Base-by-base conservation (phyloP, 2,113 vertebrate species). In the Podiceps cristatus region DNA sequence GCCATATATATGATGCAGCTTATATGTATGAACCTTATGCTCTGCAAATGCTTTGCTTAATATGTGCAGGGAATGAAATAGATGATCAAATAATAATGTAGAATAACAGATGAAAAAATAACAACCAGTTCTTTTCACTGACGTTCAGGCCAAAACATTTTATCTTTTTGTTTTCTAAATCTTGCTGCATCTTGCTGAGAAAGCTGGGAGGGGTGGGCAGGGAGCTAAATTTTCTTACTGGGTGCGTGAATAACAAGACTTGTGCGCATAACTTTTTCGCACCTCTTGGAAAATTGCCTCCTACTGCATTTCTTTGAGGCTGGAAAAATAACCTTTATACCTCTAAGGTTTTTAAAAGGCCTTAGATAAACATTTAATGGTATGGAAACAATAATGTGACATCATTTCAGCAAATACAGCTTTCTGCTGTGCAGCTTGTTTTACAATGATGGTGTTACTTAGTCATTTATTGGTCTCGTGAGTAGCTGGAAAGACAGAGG, bases 361-460 rank as follows among this genome's bases (percentile, higher is more conserved):
- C 94, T 97, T 90, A 98, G 97, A 93, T 94, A 97, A 96, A 91
- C 91, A 96, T 94, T 97, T 93, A 95, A 75, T 92, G 87, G 85
- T 88, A 94, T 67, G 90, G 94, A 97, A 98, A 96, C 94, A 94
- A 93, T 97, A 96, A 95, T 79, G 90, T 97, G 96, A 96, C 96
- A 97, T 96, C 92, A 94, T 96, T 95, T 85, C 90, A 90, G 95
- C 96, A 98, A 98, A 94, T 98, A 97, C 93, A 96, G 66, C 67
- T 96, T 98, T 94, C 78, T 95, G 91, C 90, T 96, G 72, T 96
- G 92, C 85, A 96, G 81, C 77, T 79, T 97, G 79, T 97, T 98
- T 97, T 96, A 96, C 85, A 93, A 86, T 97, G 97, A 98, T 92
- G 84, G 80, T 13, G 45, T 97, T 98, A 97, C 95, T 98, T 96